Conservation (phyloP, 2,888 invertebrate genomes). For the Elegia similella region DNA sequence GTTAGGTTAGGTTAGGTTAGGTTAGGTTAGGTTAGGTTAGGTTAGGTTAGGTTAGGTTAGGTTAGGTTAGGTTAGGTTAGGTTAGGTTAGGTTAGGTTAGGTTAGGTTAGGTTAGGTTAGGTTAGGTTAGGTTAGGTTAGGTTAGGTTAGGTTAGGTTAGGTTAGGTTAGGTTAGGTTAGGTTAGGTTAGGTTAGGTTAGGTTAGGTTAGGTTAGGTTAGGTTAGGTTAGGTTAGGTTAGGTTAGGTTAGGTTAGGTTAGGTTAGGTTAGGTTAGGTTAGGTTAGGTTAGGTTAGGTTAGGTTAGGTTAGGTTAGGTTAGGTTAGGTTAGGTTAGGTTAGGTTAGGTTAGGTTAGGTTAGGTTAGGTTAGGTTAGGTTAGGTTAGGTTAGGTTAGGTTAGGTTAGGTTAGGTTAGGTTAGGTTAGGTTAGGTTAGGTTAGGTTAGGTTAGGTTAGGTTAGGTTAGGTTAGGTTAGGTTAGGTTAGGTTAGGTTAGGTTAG, state of each 20-base stretch:
- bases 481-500: no score
- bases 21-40: conserved; percentile 28
- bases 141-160: conserved; percentile 25
- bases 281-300: conserved; percentile 26
- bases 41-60: conserved; percentile 27
- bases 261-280: conserved; percentile 27
- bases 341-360: no score
- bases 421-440: no score
- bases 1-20: conserved; percentile 29
- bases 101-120: conserved; percentile 26
- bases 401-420: no score
- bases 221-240: conserved; percentile 30
- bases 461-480: no score
- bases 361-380: no score
- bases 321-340: no score
- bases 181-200: conserved; percentile 29
- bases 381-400: no score
- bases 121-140: conserved; percentile 27
- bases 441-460: no score
- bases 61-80: conserved; percentile 28
- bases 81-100: conserved; percentile 27
- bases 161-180: conserved; percentile 27
- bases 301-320: conserved; percentile 27
- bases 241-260: conserved; percentile 29
- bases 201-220: conserved; percentile 31